Evolutionary conservation across 1,140 invertebrate genomes (phyloP).

Genomic region (Ditylenchus dipsaci): DNA sequence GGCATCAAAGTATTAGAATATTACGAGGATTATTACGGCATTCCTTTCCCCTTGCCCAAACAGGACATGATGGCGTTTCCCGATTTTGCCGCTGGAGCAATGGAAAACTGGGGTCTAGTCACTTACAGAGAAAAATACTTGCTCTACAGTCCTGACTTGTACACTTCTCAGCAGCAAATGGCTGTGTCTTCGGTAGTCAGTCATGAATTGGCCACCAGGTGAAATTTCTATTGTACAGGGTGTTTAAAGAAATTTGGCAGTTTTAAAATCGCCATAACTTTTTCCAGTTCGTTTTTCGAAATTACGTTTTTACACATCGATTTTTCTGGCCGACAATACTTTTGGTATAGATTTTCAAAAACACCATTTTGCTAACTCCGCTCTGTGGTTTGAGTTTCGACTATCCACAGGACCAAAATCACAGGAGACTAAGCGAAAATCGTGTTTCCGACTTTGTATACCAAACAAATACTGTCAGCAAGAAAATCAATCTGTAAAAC

Average conservation of each 20-base stretch:
- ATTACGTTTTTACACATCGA: too few species aligned
- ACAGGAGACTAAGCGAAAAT: too few species aligned
- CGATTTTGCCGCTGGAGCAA: constrained; percentile 87
- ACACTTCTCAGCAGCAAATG: constrained; percentile 62
- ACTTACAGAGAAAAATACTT: constrained; percentile 73
- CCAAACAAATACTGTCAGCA: too few species aligned
- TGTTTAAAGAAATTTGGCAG: not conserved
- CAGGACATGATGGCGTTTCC: constrained; percentile 65
- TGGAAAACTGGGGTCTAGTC: constrained; percentile 83
- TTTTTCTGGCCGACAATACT: not conserved
- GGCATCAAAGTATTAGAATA: constrained; percentile 56
- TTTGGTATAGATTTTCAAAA: too few species aligned
- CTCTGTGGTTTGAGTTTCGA: too few species aligned
- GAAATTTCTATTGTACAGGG: constrained; percentile 5
- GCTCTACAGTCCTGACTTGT: constrained; percentile 71
- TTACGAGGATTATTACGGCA: constrained; percentile 59
- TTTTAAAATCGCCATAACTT: too few species aligned
- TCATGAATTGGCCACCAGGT: constrained; percentile 77
- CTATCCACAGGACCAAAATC: too few species aligned
- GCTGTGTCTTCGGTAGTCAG: constrained; percentile 74
- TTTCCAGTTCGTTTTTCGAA: too few species aligned
- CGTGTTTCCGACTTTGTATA: too few species aligned
- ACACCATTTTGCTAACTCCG: too few species aligned
- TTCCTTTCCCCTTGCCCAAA: constrained; percentile 50
- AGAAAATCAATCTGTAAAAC: too few species aligned